These are phyloP conservation scores for Australoheros scitulus DNA, from an alignment of 2,113 vertebrate genomes.

Conservation along the genomic window DNA sequence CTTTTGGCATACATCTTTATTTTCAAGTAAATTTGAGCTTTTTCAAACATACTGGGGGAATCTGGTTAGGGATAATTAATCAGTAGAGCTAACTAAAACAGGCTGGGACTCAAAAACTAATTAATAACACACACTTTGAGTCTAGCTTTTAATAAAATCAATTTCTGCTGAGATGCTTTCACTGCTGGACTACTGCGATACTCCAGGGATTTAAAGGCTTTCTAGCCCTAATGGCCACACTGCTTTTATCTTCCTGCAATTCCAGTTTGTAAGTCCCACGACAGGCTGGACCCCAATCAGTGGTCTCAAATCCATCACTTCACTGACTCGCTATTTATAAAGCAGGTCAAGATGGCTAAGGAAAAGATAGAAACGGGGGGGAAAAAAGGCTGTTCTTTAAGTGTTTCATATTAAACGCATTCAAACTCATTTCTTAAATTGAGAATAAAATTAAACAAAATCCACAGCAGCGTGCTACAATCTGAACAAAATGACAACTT, in stretches of 20 bases:
- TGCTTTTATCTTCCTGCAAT: constrained; percentile 44
- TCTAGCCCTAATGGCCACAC: constrained; percentile 52
- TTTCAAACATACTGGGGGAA: neutral
- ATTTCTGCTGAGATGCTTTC: constrained; percentile 32
- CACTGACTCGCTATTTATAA: constrained; percentile 50
- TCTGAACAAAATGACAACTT: constrained; percentile 24
- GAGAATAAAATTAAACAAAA: neutral
- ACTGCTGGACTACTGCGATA: neutral
- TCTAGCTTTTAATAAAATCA: constrained; percentile 6
- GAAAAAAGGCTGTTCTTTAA: neutral
- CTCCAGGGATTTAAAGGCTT: constrained; percentile 43
- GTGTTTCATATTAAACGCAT: constrained; percentile 7
- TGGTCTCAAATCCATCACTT: constrained; percentile 26
- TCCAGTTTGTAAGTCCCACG: constrained; percentile 34
- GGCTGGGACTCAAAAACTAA: neutral
- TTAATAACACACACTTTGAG: neutral
- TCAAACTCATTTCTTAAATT: neutral
- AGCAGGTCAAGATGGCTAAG: neutral
- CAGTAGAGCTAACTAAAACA: neutral
- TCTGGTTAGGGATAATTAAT: neutral
- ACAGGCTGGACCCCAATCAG: constrained; percentile 32
- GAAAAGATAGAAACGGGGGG: neutral
- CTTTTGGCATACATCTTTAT: neutral
- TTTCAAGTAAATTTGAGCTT: neutral
- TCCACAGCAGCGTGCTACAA: neutral